These are phyloP conservation scores for Gymnodraco acuticeps DNA, from an alignment of 2,797 vertebrate species.

Conservation along the genomic window DNA sequence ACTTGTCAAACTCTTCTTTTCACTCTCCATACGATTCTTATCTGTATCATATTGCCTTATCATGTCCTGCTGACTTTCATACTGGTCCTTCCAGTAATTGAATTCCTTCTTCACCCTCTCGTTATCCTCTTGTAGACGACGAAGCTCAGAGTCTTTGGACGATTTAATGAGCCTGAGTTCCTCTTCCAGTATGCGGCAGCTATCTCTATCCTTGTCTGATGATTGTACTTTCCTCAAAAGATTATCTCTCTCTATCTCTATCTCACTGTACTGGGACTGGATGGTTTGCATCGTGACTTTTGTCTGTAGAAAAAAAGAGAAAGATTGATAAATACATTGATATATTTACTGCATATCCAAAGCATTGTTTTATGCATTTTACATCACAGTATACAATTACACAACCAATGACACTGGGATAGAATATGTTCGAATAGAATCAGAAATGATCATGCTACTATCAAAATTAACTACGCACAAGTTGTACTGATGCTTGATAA, in stretches of 20 bases:
- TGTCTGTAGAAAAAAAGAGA: constrained; percentile 81
- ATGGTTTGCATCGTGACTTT: constrained; percentile 88
- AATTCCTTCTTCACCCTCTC: constrained; percentile 90
- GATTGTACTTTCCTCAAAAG: constrained; percentile 90
- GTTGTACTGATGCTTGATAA: not conserved
- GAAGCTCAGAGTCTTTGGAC: constrained; percentile 87
- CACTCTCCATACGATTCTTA: constrained; percentile 87
- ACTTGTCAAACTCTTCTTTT: constrained; percentile 84
- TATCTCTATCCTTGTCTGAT: constrained; percentile 88
- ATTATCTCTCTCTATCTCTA: constrained; percentile 90
- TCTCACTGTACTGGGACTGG: constrained; percentile 87
- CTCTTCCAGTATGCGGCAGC: constrained; percentile 88
- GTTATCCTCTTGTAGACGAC: constrained; percentile 89
- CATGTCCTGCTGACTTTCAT: constrained; percentile 87
- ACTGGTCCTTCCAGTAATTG: constrained; percentile 91
- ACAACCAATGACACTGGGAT: not conserved
- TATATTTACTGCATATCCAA: not conserved
- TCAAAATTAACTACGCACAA: not conserved
- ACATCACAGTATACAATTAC: constrained; percentile 4
- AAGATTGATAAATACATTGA: not conserved
- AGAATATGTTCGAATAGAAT: not conserved
- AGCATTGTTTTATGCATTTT: constrained; percentile 22
- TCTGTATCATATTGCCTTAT: constrained; percentile 86
- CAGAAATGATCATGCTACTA: constrained; percentile 9
- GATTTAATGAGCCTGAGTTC: constrained; percentile 89